These are phyloP conservation scores for Bujurquina vittata DNA, from an alignment of 2,113 vertebrate species.

Conservation along the genomic window DNA sequence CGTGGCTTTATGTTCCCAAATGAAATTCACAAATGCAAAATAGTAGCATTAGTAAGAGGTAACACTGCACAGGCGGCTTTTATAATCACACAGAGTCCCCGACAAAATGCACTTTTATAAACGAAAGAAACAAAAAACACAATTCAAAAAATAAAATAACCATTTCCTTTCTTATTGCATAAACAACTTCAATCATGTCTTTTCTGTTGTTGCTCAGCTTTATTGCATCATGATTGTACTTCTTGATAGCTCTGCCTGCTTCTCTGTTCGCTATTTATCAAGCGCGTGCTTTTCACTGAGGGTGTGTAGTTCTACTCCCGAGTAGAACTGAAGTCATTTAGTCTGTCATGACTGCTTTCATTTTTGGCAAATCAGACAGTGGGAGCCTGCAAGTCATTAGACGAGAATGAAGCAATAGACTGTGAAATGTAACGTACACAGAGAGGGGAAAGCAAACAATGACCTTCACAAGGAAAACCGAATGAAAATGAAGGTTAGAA, in stretches of 20 bases:
- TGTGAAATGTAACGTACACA: conserved; percentile 77
- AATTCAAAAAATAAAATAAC: conserved; percentile 34
- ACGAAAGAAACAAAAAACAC: conserved; percentile 33
- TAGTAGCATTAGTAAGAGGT: not conserved
- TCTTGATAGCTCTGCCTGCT: conserved; percentile 56
- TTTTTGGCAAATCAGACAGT: conserved; percentile 74
- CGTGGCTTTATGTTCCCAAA: not conserved
- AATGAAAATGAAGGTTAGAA: conserved; percentile 50
- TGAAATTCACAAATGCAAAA: conserved; percentile 8
- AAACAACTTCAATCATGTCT: conserved; percentile 65
- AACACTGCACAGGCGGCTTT: not conserved
- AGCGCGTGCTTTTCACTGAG: conserved; percentile 25
- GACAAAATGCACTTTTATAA: conserved; percentile 32
- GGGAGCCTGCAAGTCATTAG: conserved; percentile 74
- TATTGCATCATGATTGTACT: conserved; percentile 74
- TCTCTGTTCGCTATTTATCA: conserved; percentile 68
- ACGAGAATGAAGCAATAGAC: conserved; percentile 75
- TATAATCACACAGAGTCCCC: conserved; percentile 3
- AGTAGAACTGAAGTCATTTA: conserved; percentile 74
- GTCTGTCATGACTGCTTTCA: conserved; percentile 76
- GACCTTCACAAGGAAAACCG: conserved; percentile 62
- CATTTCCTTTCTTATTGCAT: conserved; percentile 37
- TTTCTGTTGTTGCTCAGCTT: conserved; percentile 51
- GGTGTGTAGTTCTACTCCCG: conserved; percentile 39
- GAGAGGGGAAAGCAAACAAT: conserved; percentile 62